Evolutionary conservation across 1,140 invertebrate genomes (phyloP), one percentile per base, ranked within the genome.

Genomic region (Octopus sinensis): DNA sequence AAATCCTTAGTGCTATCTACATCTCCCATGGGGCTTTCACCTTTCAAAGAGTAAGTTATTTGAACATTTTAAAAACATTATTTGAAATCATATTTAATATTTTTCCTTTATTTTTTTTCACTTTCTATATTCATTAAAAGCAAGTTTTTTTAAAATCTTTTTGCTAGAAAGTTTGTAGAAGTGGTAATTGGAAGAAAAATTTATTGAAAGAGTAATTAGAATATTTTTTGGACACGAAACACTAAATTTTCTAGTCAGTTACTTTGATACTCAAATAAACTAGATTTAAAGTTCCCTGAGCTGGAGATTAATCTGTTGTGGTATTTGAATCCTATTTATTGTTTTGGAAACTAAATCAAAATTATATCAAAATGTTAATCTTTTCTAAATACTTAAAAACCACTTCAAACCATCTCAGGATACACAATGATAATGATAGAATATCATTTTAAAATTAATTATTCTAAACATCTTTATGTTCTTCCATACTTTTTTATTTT

Each of bases 11-110:
- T 84, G 30, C 82, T 82, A 53, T 73, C 81, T 12, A 83, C 86
- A 9, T 86, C 85, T 30, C 86, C 85, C 43, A 83, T 83, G n/a
- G 84, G 85, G 0, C 80, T 84, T 5, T 88, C 88, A n/a, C 88
- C 89, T 68, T 76, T 85, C 12, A 87, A 86, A 87, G 88, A 90
- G 89, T 90, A 86, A 87, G 88, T 87, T 68, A 53, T 78, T 56
- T 51, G 23, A 76, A 56, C 6, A 43, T n/a, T 51, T 54, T 52
- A n/a, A 53, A 51, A 53, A 76, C 79, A 76, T 73, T 71, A 51
- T 4, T 12, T 10, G 10, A 30, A n/a, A 56, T 76, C 75, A n/a
- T 79, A 75, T 51, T 30, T 52, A 43, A 53, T 79, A 62, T 84
- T 76, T 56, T 73, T 17, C n/a, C 53, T 78, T 56, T 43, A 56